Base-by-base conservation (phyloP, 37 sponge, comb jelly and placozoan genomes). In the Sycon ciliatum region DNA sequence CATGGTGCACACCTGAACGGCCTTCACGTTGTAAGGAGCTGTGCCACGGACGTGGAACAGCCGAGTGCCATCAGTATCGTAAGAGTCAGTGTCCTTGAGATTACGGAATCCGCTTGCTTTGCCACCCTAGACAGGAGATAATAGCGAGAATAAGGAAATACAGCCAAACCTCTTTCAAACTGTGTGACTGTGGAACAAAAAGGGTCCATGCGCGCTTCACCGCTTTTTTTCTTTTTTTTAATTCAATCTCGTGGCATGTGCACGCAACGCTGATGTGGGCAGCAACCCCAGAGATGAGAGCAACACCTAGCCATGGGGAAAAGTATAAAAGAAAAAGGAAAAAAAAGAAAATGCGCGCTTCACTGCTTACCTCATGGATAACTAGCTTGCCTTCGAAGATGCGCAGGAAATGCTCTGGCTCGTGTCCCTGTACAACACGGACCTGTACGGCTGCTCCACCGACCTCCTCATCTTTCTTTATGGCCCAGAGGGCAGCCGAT, bases 21-120 rank as follows among this genome's bases (percentile, higher is more conserved):
- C 92, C 24, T 82, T 56, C 4, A 77, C 74, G 82, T 85, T 77
- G 46, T 76, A 36, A 2, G 75, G 57, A 37, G 87, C 75, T 30
- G 89, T 82, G 23, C 92, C 92, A 29, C 81, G 69, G 22, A 91
- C 85, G 35, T 91, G 92, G 85, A 87, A 91, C 55, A 91, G 77
- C 27, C 92, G 69, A 6, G 85, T 84, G 18, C 88, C 85, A 67
- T 87, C 88, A 6, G 78, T 82, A 23, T 87, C 85, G 54, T 91
- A 91, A 29, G 74, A 71, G 40, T 91, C 88, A 20, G 27, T 66
- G 38, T 81, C 92, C 58, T 40, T 26, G 32, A 79, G 53, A 61
- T 84, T 85, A 87, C 87, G 90, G 81, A 89, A 89, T 13, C 86
- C 95, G 38, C 88, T 84, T n/a, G 92, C 95, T 54, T 68, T 81